Evolutionary conservation across 2,888 invertebrate species (phyloP).

Genomic region (Cyclophora punctaria): DNA sequence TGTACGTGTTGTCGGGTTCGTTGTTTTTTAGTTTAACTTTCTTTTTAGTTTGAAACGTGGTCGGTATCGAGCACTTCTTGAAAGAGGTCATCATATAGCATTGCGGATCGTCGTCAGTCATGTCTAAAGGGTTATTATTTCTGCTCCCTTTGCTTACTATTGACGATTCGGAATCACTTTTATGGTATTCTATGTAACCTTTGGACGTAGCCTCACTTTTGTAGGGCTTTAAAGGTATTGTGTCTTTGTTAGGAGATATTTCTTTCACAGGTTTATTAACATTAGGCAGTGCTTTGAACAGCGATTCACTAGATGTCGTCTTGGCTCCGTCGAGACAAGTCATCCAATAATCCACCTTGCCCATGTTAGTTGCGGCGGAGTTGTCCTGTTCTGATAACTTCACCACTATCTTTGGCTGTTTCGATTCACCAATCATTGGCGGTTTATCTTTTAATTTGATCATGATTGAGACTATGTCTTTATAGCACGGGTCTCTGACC

Average conservation of each 20-base stretch:
- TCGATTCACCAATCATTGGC: constrained; percentile 21
- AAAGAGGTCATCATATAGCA: constrained; percentile 40
- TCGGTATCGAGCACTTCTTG: constrained; percentile 25
- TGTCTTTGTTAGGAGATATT: constrained; percentile 13
- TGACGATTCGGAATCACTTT: constrained; percentile 28
- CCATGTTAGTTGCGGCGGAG: constrained; percentile 5
- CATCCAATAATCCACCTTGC: constrained; percentile 23
- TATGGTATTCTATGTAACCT: constrained; percentile 23
- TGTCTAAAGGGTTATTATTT: constrained; percentile 10
- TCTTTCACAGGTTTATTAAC: constrained; percentile 3
- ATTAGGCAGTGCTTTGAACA: constrained; percentile 8
- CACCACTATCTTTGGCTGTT: constrained; percentile 28
- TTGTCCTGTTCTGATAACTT: constrained; percentile 32
- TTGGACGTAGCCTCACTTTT: constrained; percentile 41
- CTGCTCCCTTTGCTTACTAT: constrained; percentile 27
- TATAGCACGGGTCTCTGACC: constrained; percentile 28
- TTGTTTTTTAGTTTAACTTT: constrained; percentile 22
- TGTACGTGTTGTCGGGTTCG: constrained; percentile 8
- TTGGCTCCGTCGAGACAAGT: constrained; percentile 10
- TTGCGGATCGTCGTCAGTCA: constrained; percentile 29
- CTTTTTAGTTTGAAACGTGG: constrained; percentile 26
- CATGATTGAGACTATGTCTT: constrained; percentile 37
- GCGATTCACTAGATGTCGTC: constrained; percentile 21
- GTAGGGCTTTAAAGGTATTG: constrained; percentile 32
- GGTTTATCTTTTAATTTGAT: constrained; percentile 45